Base-by-base conservation (phyloP, 2,113 vertebrate genomes). In the Gymnocephalus cernua region DNA sequence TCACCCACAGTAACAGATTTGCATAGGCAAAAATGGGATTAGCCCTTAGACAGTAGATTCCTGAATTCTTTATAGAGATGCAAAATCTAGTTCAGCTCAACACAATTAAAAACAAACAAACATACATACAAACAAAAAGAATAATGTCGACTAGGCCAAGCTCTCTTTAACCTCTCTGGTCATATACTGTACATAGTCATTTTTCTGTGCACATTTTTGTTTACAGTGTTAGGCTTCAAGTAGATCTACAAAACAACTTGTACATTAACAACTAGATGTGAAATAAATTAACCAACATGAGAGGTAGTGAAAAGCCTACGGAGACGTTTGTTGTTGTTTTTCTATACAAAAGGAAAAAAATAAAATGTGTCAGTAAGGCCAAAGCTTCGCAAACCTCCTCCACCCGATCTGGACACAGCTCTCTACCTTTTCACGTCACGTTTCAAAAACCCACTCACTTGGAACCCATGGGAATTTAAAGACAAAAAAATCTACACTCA, bases 141-240 rank as follows among this genome's bases (percentile, higher is more conserved):
- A 79, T 83, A 66, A 91, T 83, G 82, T 92, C 14, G 77, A 91
- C 88, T 84, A 91, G 86, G 94, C 93, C 93, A 90, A 94, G 88
- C 91, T 92, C 90, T 93, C 91, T 81, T 87, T 63, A 85, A 90
- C 86, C 85, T 84, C 80, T 88, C 84, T 80, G 87, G 83, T 94
- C 87, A 83, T 86, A 88, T 92, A 94, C 90, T 86, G 88, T 92
- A 94, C 90, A 93, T 89, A 71, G 85, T 92, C 78, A 83, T 92
- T 88, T 92, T 86, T 92, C 94, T 92, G 94, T 94, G 94, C 94
- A 95, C 93, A 91, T 90, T 91, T 91, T 93, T 90, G 88, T 92
- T 95, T 95, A 95, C 95, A 96, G 95, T 96, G 95, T 95, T 95
- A 95, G 95, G 94, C 93, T 95, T 96, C 95, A 96, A 96, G 95